phyloP scores from a whole-genome alignment of 2,888 invertebrate species.

The Prostheceraeus crozeri region DNA sequence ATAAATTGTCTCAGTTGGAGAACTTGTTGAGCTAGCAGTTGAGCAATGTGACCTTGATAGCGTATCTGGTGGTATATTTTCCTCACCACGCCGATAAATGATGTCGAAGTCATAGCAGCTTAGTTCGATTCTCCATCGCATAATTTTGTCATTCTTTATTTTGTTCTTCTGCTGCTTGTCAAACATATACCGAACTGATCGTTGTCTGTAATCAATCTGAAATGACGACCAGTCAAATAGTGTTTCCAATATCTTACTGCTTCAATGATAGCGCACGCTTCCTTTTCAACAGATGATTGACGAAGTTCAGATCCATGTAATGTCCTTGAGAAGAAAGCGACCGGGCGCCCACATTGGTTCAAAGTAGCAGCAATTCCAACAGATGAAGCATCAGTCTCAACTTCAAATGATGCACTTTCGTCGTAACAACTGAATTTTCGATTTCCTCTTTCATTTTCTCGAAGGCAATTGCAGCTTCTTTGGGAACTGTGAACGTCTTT shows the following conservation, averaged over 20 bases:
- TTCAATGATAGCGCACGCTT: conserved; percentile 39
- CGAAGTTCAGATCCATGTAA: conserved; percentile 26
- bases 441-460: background rate
- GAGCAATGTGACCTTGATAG: conserved; percentile 34
- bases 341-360: conserved; percentile 24
- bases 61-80: conserved; percentile 38
- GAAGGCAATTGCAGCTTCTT: background rate
- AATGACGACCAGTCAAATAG: conserved; percentile 38
- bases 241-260: conserved; percentile 38
- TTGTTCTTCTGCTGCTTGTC: conserved; percentile 37
- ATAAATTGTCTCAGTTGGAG: conserved; percentile 10
- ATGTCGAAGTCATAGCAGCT: conserved; percentile 38
- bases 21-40: background rate
- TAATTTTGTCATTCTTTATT: conserved; percentile 42
- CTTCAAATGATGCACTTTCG: background rate
- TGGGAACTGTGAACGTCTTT: background rate
- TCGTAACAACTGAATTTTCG: conserved; percentile 2
- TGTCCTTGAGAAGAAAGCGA: conserved; percentile 37
- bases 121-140: conserved; percentile 41
- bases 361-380: conserved; percentile 6
- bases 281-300: conserved; percentile 39
- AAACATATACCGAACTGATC: conserved; percentile 40
- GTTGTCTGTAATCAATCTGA: conserved; percentile 42
- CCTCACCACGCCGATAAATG: conserved; percentile 38
- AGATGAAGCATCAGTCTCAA: background rate